phyloP scores from a whole-genome alignment of 2,888 invertebrate species.

The Leptinotarsa peninsularis region DNA sequence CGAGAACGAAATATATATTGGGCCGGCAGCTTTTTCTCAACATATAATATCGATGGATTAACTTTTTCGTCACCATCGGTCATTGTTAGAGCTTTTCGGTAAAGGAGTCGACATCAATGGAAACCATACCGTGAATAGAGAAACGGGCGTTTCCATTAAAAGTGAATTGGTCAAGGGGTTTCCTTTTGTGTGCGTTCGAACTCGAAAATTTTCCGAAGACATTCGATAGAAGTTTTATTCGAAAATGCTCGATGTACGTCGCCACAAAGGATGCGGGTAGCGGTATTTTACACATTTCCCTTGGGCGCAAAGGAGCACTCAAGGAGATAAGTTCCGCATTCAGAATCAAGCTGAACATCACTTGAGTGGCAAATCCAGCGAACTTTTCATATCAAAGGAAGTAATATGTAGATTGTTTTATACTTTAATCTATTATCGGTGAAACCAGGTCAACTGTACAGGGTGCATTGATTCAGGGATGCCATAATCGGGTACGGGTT shows the following conservation, averaged over 20 bases:
- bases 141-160: constrained; percentile 6
- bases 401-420: too few relatives aligned
- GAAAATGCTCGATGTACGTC: background rate
- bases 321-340: background rate
- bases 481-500: too few relatives aligned
- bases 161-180: constrained; percentile 10
- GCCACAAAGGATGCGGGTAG: constrained; percentile 4
- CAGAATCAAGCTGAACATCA: too few relatives aligned
- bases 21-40: background rate
- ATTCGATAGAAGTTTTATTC: constrained; percentile 1
- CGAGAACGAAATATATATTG: background rate
- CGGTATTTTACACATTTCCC: background rate
- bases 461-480: too few relatives aligned
- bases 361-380: too few relatives aligned
- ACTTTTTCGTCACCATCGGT: constrained; percentile 9
- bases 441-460: too few relatives aligned
- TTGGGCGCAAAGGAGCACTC: background rate
- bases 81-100: background rate
- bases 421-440: too few relatives aligned
- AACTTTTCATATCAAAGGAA: too few relatives aligned
- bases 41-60: background rate
- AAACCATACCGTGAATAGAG: constrained; percentile 3
- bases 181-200: constrained; percentile 8
- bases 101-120: background rate
- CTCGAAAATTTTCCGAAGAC: constrained; percentile 9